Conservation (phyloP, 2,113 vertebrate species). For the Origma solitaria region DNA sequence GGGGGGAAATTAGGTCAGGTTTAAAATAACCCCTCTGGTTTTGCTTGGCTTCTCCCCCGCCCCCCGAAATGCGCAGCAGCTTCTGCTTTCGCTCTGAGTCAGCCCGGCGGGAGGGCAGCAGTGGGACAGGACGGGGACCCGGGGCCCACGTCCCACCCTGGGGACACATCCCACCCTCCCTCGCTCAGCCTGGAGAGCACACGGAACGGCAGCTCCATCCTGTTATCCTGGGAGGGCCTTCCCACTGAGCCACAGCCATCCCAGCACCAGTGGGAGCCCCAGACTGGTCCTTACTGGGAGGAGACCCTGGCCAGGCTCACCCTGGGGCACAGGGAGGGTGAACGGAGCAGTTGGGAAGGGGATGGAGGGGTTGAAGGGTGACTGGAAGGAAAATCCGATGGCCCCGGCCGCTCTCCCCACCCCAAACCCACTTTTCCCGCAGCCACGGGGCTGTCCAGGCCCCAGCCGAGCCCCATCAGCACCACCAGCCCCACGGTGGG, state of each 20-base stretch:
- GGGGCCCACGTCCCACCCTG: not conserved
- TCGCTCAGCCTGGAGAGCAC: not conserved
- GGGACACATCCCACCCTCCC: not conserved
- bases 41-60: conserved; percentile 67
- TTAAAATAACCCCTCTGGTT: conserved; percentile 75
- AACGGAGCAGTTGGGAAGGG: not conserved
- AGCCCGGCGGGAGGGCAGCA: not conserved
- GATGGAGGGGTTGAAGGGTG: not conserved
- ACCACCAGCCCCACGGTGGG: not conserved
- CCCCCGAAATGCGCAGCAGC: conserved; percentile 34
- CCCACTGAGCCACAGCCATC: fast-evolving
- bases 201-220: fast-evolving
- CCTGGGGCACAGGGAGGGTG: not conserved
- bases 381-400: not conserved
- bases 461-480: not conserved
- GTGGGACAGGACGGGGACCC: not conserved
- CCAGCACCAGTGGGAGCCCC: not conserved
- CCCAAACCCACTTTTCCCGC: not conserved
- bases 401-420: not conserved
- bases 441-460: not conserved
- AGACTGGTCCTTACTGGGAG: not conserved
- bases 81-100: conserved; percentile 81
- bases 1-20: conserved; percentile 61
- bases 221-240: not conserved
- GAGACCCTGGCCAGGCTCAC: not conserved